Evolutionary conservation across 2,797 vertebrate genomes (phyloP), one percentile per base, ranked within the genome.

Genomic region (Kryptopterus vitreolus): DNA sequence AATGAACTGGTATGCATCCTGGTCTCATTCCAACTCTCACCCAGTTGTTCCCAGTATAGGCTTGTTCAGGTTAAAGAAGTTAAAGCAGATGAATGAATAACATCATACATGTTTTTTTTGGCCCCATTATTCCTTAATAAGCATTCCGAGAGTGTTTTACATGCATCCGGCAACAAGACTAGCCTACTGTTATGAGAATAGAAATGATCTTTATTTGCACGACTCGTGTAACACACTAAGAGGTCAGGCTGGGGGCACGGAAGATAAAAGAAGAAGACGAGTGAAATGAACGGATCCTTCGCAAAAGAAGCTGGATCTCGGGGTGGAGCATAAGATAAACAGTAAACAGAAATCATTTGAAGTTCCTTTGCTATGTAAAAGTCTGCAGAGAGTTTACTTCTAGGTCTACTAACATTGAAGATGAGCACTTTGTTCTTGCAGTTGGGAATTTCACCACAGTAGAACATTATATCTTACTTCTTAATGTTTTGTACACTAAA

Each of bases 311-410:
- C 35, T 38, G 35, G 35, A 38, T 38, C 35, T 38, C 8, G 35
- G 8, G 8, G 35, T 38, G 35, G 35, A 38, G 8, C 16, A n/a
- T 38, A 74, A n/a, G n/a, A n/a, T n/a, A 58, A 24, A 73, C 13
- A 16, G 31, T 11, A 52, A 72, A 53, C 48, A 72, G 29, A 35
- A 55, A 33, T 55, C 18, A 55, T 72, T 33, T 72, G 70, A 58
- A 4, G 53, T 38, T 74, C 35, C 22, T 18, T 58, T 22, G n/a
- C 10, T 15, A 58, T 20, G 24, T 43, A 74, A 53, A n/a, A 38
- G 31, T 43, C 71, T 58, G 15, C 53, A 24, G 52, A 18, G 33
- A 16, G 3, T 58, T 58, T 18, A 24, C n/a, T 58, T 57, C n/a
- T 38, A 22, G 29, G 6, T 18, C 69, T 33, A 53, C 9, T 7